A percentile compares a stretch with the other conserved stretches of the same genome.
Conservation (phyloP, 2,888 invertebrate species). For the Leucania comma region DNA sequence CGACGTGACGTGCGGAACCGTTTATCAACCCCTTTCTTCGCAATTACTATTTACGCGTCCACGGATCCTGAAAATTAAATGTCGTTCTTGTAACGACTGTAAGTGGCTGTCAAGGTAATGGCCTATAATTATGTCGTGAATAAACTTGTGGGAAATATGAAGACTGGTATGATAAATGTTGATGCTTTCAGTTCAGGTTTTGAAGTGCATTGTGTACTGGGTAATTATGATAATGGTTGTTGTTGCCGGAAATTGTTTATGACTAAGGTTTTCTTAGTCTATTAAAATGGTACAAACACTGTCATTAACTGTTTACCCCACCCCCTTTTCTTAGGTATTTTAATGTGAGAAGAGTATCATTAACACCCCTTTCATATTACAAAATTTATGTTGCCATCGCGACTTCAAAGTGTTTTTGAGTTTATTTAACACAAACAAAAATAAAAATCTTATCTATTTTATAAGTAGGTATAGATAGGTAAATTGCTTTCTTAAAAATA, state of each 20-base stretch:
- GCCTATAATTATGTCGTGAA: conserved; percentile 61
- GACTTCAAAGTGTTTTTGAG: no score
- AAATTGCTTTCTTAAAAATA: not conserved
- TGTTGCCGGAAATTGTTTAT: not conserved
- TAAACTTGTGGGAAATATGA: conserved; percentile 51
- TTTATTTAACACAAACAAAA: no score
- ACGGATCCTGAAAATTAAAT: conserved; percentile 75
- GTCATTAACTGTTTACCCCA: no score
- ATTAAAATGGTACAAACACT: no score
- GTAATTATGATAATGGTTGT: not conserved
- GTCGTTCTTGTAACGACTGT: conserved; percentile 63
- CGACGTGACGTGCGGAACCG: conserved; percentile 65
- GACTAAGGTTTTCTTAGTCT: not conserved
- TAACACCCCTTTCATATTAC: no score
- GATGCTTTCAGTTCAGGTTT: conserved; percentile 8
- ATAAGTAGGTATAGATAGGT: no score
- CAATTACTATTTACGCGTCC: conserved; percentile 72
- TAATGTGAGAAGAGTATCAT: no score
- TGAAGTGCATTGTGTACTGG: not conserved
- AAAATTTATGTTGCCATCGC: no score
- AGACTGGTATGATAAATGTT: conserved; percentile 22
- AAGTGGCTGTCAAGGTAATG: conserved; percentile 60
- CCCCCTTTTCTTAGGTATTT: no score
- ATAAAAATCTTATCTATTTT: no score
- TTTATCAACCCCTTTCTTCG: conserved; percentile 75